Conservation (phyloP, 2,888 invertebrate species). For the Callyntrura guangdongensis region DNA sequence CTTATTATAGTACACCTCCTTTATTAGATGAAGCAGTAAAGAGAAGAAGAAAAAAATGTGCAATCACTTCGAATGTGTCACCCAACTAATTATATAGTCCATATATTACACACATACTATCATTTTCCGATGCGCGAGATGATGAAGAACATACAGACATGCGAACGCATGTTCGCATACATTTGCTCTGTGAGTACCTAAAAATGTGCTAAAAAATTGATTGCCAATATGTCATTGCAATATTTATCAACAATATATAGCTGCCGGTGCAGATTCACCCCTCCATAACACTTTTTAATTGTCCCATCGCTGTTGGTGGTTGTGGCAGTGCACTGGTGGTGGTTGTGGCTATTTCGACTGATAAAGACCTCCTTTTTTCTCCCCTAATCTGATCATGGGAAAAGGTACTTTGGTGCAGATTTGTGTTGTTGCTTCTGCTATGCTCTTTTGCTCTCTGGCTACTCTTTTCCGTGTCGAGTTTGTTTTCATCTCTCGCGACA, state of each 20-base stretch:
- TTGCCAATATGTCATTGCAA: conserved; percentile 37
- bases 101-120: not conserved
- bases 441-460: not conserved
- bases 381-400: conserved; percentile 49
- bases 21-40: not conserved
- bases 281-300: conserved; percentile 67
- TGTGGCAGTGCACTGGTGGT: not conserved
- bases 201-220: conserved; percentile 24
- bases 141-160: not conserved
- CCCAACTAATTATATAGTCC: conserved; percentile 44
- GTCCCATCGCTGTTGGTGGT: conserved; percentile 67
- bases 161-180: not conserved
- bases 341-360: not conserved
- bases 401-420: not conserved
- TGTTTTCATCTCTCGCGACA: not conserved
- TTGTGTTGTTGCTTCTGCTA: not conserved
- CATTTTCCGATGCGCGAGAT: not conserved
- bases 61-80: conserved; percentile 58
- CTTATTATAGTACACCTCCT: not conserved
- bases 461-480: conserved; percentile 45
- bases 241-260: not conserved
- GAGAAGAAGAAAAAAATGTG: not conserved
- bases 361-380: conserved; percentile 17
- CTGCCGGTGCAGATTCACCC: conserved; percentile 2
- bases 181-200: not conserved